A percentile compares a stretch with the other conserved stretches of the same genome.
Conservation (phyloP, 2,888 invertebrate species). For the Volucella inflata region DNA sequence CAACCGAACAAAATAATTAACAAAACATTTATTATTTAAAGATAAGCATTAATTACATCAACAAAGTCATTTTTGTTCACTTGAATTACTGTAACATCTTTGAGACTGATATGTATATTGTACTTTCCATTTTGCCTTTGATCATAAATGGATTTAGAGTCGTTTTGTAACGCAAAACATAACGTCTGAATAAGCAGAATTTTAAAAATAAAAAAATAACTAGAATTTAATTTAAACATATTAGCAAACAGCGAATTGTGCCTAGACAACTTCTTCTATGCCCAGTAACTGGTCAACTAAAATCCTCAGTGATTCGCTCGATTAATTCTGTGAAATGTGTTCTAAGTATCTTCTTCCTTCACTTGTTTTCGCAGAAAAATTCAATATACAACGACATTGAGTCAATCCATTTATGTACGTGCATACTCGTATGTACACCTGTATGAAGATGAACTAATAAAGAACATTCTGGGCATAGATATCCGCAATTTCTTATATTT, state of each 20-base stretch:
- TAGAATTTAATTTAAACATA: conserved; percentile 2
- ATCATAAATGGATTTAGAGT: conserved; percentile 83
- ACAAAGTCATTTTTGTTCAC: conserved; percentile 80
- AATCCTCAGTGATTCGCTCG: background rate
- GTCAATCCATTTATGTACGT: too few relatives aligned
- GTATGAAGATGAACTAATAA: too few relatives aligned
- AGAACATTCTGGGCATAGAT: too few relatives aligned
- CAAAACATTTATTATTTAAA: background rate
- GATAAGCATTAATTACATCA: conserved; percentile 75
- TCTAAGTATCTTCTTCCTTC: too few relatives aligned
- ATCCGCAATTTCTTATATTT: too few relatives aligned
- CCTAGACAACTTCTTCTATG: background rate
- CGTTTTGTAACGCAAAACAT: conserved; percentile 24
- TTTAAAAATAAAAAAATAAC: conserved; percentile 2
- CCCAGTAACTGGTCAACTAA: conserved; percentile 6
- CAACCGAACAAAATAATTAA: conserved; percentile 59
- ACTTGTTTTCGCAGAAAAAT: too few relatives aligned
- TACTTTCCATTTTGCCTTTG: conserved; percentile 91
- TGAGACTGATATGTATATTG: conserved; percentile 91
- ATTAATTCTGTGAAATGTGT: too few relatives aligned
- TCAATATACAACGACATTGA: too few relatives aligned
- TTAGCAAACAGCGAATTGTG: background rate
- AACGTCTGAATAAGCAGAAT: conserved; percentile 10
- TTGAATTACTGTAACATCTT: conserved; percentile 90
- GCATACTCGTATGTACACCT: too few relatives aligned